Percentiles rank a stretch among this genome's conserved stretches.
Conservation (phyloP, 1,140 invertebrate species). For the Bicyclus anynana region DNA sequence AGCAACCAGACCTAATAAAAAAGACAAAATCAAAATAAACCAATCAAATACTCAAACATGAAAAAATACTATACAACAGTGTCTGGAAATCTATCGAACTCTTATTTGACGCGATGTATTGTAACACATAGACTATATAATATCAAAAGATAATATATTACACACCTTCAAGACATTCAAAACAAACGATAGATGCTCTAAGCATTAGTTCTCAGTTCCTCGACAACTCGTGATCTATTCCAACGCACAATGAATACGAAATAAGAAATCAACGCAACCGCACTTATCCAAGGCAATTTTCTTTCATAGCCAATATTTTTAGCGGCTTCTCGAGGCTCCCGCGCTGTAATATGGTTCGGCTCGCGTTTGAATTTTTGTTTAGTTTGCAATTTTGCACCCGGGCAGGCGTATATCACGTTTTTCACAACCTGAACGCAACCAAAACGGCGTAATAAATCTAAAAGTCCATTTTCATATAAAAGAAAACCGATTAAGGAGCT, state of each 20-base stretch:
- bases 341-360: conserved; percentile 52
- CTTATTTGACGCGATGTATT: too few species aligned
- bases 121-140: too few species aligned
- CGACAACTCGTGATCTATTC: conserved; percentile 51
- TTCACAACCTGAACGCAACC: conserved; percentile 60
- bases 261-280: conserved; percentile 70
- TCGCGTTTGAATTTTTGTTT: conserved; percentile 65
- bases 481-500: conserved; percentile 76
- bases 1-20: too few species aligned
- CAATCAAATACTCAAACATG: too few species aligned
- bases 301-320: conserved; percentile 69
- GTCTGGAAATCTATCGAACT: too few species aligned
- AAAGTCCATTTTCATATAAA: conserved; percentile 76
- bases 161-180: too few species aligned
- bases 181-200: too few species aligned
- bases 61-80: too few species aligned
- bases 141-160: too few species aligned
- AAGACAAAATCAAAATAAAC: too few species aligned
- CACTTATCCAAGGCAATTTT: conserved; percentile 64
- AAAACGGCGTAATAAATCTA: conserved; percentile 71
- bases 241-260: conserved; percentile 69
- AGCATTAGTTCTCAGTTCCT: conserved; percentile 15
- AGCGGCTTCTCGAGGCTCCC: conserved; percentile 35
- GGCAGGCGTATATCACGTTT: conserved; percentile 62
- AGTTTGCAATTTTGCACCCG: conserved; percentile 59